Evolutionary conservation across 2,888 invertebrate genomes (phyloP).

Genomic region (Zygaena filipendulae): DNA sequence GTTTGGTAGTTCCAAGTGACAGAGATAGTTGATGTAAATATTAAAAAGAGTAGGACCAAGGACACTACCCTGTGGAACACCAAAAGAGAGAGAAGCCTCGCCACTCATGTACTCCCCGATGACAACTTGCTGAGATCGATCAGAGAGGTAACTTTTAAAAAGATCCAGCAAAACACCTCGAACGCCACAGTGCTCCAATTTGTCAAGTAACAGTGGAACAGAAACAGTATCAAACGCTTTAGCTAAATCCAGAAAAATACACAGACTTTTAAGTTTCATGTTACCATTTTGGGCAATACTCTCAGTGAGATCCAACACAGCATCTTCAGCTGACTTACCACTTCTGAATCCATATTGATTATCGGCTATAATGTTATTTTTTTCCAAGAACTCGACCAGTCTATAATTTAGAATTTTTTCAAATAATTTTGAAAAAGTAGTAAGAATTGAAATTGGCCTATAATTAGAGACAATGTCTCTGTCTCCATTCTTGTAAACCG

Average conservation of each 20-base stretch:
- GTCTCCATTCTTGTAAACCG: too few relatives aligned
- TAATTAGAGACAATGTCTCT: too few relatives aligned
- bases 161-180: not conserved
- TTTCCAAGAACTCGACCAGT: slow-evolving; percentile 1
- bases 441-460: too few relatives aligned
- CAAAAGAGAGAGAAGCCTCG: not conserved
- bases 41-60: too few relatives aligned
- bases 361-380: not conserved
- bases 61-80: too few relatives aligned
- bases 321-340: slow-evolving; percentile 1
- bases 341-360: too few relatives aligned
- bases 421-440: too few relatives aligned
- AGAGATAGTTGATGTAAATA: slow-evolving; percentile 8
- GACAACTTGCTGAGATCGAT: slow-evolving; percentile 1
- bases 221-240: too few relatives aligned
- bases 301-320: not conserved
- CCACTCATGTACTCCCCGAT: not conserved
- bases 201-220: not conserved
- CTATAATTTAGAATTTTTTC: too few relatives aligned
- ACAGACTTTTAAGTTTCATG: not conserved
- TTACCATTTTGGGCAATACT: not conserved
- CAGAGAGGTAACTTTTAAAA: too few relatives aligned
- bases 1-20: slow-evolving; percentile 2
- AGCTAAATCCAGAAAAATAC: slow-evolving; percentile 2
- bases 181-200: not conserved